These are phyloP conservation scores for Alexandromys fortis DNA, from an alignment of 2,113 vertebrate species.

Conservation along the genomic window DNA sequence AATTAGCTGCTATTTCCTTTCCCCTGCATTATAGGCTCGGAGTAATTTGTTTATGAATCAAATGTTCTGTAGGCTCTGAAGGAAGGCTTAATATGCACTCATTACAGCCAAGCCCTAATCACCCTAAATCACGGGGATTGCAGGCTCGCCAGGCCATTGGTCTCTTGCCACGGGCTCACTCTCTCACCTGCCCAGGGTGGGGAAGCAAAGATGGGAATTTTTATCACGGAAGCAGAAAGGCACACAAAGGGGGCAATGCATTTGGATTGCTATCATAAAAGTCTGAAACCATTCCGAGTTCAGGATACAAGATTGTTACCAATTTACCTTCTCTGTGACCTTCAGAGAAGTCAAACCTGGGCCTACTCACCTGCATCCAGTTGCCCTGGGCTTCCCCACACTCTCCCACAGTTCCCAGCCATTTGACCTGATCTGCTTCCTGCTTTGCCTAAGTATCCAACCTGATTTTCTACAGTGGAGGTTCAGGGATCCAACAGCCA, in stretches of 20 bases:
- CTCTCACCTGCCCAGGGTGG: neutral
- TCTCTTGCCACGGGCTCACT: neutral
- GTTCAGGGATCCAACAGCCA: fast-evolving
- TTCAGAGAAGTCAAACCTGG: neutral
- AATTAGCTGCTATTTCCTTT: conserved; percentile 77
- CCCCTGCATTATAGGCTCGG: conserved; percentile 30
- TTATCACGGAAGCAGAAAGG: neutral
- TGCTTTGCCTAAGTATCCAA: fast-evolving
- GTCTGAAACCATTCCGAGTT: neutral
- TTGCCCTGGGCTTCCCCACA: fast-evolving
- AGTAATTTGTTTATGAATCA: conserved; percentile 79
- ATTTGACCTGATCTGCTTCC: fast-evolving
- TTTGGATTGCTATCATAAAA: no score
- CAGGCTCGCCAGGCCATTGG: fast-evolving
- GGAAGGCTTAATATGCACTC: conserved; percentile 59
- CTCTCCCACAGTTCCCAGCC: fast-evolving
- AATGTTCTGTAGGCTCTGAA: conserved; percentile 46
- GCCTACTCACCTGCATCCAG: fast-evolving
- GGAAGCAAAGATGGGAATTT: neutral
- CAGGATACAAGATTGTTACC: neutral
- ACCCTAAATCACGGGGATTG: neutral
- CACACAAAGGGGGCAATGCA: no score
- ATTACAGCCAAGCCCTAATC: conserved; percentile 33
- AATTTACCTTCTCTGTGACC: neutral
- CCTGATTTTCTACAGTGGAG: neutral